These are phyloP conservation scores for Thelaira solivaga DNA, from an alignment of 2,888 invertebrate species.

Conservation along the genomic window DNA sequence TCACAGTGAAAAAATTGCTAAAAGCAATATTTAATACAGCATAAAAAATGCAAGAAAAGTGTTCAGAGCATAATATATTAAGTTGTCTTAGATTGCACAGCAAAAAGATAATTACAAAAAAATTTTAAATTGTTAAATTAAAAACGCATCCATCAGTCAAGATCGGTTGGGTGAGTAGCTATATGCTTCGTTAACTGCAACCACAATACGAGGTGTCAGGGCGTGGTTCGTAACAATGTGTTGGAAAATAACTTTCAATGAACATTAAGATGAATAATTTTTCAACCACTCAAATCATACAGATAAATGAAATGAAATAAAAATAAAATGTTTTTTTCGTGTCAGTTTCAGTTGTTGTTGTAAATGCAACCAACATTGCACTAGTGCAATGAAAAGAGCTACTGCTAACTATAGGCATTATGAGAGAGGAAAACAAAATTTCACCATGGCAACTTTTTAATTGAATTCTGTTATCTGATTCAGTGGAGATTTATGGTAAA, in stretches of 20 bases:
- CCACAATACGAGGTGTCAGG: conserved; percentile 35
- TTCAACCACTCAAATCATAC: conserved; percentile 18
- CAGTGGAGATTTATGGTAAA: conserved; percentile 38
- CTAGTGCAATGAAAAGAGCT: background rate
- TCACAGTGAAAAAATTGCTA: too few relatives aligned
- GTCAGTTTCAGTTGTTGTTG: background rate
- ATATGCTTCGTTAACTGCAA: conserved; percentile 1
- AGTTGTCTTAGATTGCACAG: conserved; percentile 38
- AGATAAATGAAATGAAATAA: conserved; percentile 49
- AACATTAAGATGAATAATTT: conserved; percentile 48
- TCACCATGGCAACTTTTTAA: conserved; percentile 49
- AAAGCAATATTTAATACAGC: too few relatives aligned
- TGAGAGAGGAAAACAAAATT: conserved; percentile 9
- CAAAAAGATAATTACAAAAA: conserved; percentile 36
- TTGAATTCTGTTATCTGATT: conserved; percentile 61
- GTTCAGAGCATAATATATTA: too few relatives aligned
- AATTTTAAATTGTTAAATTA: conserved; percentile 55
- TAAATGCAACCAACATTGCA: conserved; percentile 11
- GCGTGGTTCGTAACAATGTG: conserved; percentile 46
- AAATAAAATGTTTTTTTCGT: conserved; percentile 24
- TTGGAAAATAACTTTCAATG: conserved; percentile 51
- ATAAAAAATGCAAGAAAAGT: too few relatives aligned
- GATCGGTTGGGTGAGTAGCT: background rate
- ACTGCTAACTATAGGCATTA: background rate
- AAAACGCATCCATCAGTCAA: conserved; percentile 55